Conservation (phyloP, 2,797 vertebrate genomes). For the Denticeps clupeoides region DNA sequence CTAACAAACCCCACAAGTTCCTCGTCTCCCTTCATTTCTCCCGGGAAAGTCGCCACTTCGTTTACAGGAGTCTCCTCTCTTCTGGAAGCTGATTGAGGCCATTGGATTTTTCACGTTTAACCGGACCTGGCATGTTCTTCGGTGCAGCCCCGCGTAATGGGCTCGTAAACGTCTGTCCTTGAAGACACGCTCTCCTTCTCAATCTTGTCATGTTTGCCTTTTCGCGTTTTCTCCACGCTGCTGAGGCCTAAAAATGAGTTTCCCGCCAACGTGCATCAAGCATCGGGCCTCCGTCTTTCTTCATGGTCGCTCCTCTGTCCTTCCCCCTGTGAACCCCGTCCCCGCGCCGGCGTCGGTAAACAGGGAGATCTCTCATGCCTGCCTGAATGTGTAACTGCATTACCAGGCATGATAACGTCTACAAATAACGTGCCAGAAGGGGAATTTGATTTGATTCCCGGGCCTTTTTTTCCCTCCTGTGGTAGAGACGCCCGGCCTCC, state of each 20-base stretch:
- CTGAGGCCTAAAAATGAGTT: slow-evolving; percentile 51
- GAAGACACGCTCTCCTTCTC: slow-evolving; percentile 22
- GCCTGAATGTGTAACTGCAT: slow-evolving; percentile 91
- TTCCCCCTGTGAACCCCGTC: slow-evolving; percentile 47
- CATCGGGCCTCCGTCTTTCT: slow-evolving; percentile 25
- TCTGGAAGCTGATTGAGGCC: no score
- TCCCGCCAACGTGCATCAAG: slow-evolving; percentile 65
- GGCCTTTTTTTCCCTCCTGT: slow-evolving; percentile 16
- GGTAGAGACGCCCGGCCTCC: no score
- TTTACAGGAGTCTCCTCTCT: slow-evolving; percentile 5
- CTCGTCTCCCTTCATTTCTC: background rate
- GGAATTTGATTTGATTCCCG: slow-evolving; percentile 93
- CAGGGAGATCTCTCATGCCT: slow-evolving; percentile 81
- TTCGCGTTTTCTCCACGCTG: slow-evolving; percentile 42
- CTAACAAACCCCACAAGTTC: background rate
- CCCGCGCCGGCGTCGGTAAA: slow-evolving; percentile 83
- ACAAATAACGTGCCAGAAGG: slow-evolving; percentile 98
- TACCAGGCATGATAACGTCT: slow-evolving; percentile 89
- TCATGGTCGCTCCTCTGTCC: slow-evolving; percentile 15
- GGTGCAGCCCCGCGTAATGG: no score
- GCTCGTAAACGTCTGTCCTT: slow-evolving; percentile 30
- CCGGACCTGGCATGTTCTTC: no score
- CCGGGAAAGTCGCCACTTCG: slow-evolving; percentile 7
- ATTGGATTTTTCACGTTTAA: no score
- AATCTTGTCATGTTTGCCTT: slow-evolving; percentile 17